Conservation (phyloP, 2,797 vertebrate species). For the Eidolon dupreanum region DNA sequence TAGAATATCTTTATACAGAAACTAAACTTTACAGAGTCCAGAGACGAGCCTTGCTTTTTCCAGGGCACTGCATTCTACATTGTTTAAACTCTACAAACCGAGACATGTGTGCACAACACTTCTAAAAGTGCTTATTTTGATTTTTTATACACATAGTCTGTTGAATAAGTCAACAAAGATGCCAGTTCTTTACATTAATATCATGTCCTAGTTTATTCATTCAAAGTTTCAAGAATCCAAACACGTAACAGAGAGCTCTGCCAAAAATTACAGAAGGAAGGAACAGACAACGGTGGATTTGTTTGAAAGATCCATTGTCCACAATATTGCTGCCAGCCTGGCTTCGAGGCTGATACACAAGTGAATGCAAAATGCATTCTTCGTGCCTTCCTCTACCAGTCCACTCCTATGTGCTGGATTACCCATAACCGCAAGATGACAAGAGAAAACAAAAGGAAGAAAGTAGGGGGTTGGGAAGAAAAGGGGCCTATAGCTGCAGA, state of each 20-base stretch:
- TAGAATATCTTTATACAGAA: not conserved
- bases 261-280: slow-evolving; percentile 77
- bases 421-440: slow-evolving; percentile 38
- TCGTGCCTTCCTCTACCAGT: not conserved
- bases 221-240: slow-evolving; percentile 56
- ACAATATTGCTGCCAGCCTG: slow-evolving; percentile 50
- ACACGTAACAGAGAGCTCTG: slow-evolving; percentile 50
- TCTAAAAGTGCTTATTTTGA: slow-evolving; percentile 62
- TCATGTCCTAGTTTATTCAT: slow-evolving; percentile 60
- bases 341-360: slow-evolving; percentile 41
- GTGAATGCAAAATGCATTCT: slow-evolving; percentile 44
- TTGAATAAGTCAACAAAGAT: slow-evolving; percentile 67
- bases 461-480: not conserved
- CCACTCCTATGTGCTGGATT: not conserved
- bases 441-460: slow-evolving; percentile 47
- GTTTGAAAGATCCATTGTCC: slow-evolving; percentile 61
- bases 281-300: slow-evolving; percentile 68
- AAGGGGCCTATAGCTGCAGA: not conserved
- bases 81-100: slow-evolving; percentile 40
- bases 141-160: slow-evolving; percentile 55
- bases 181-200: slow-evolving; percentile 60
- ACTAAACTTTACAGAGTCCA: slow-evolving; percentile 23
- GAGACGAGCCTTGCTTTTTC: not conserved
- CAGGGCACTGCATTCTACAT: not conserved
- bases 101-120: not conserved